Base-by-base conservation (phyloP, 2,113 vertebrate genomes). In the Austrofundulus limnaeus region DNA sequence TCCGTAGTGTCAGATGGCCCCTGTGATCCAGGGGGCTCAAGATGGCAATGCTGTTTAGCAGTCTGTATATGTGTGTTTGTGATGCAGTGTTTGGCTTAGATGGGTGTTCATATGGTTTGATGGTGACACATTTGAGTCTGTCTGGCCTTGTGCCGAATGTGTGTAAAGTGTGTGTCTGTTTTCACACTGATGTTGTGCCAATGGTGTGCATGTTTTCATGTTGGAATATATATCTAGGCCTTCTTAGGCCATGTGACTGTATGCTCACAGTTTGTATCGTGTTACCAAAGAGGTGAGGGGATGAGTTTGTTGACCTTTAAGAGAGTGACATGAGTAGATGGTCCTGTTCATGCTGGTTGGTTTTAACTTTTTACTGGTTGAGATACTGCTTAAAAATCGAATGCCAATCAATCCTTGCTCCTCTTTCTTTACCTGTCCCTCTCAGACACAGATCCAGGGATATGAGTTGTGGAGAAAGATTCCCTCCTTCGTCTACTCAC, bases 51-150 rank as follows among this genome's bases (percentile, higher is more conserved):
- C 75, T 75, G 80, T 78, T 77, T 70, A 62, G 82, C 80, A 64
- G 75, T 79, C 77, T 56, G 57, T 73, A 71, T 78, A 57, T 66
- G 59, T 67, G 65, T 71, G 67, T 67, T 6, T 65, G 61, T 43
- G 61, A 51, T 47, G 51, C 61, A 62, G 72, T 77, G 74, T 80
- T 64, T 68, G 66, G 56, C 59, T 61, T 21, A 38, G 57, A 77
- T 69, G 51, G 81, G 80, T 76, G 76, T 76, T 86, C 87, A 90
- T 89, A 90, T 90, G 89, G 78, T 85, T 81, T 24, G 20, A 39
- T 47, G 59, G 77, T 28, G 60, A 77, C 79, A 75, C 62, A 24
- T 87, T 86, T 72, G 78, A 88, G 68, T 59, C 49, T 19, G 48
- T 69, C 53, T 88, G 90, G 84, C 80, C 66, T 14, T 2, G 16